A percentile compares a stretch with the other conserved stretches of the same genome.
phyloP scores from a whole-genome alignment of 1,140 invertebrate genomes.

The Diuraphis noxia region DNA sequence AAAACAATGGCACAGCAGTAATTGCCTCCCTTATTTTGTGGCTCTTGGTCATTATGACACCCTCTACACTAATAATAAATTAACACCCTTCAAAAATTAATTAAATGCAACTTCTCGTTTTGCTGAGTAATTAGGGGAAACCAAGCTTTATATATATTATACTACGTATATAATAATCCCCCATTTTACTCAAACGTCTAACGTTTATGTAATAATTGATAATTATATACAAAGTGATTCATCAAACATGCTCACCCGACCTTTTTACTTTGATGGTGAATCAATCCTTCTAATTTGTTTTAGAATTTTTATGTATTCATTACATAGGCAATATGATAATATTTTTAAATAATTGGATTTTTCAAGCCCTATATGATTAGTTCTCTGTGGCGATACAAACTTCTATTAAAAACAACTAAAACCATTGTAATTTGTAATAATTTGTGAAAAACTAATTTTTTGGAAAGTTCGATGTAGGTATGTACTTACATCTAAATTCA shows the following conservation, averaged over 20 bases:
- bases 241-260: not conserved
- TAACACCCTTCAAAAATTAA: not conserved
- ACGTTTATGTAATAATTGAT: not conserved
- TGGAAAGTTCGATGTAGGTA: not conserved
- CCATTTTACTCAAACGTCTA: not conserved
- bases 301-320: not conserved
- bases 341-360: not conserved
- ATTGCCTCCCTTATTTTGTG: not conserved
- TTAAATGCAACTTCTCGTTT: not conserved
- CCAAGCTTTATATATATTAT: not conserved
- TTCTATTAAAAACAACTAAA: not conserved
- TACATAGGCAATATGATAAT: not conserved
- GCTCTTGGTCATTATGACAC: not conserved
- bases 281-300: not conserved
- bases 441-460: not conserved
- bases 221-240: not conserved
- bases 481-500: not conserved
- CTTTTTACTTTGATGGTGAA: not conserved
- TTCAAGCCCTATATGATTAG: not conserved
- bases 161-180: not conserved
- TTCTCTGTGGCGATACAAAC: not conserved
- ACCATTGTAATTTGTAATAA: not conserved
- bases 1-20: constrained; percentile 12
- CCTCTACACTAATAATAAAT: not conserved
- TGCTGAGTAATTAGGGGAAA: not conserved